phyloP scores from a whole-genome alignment of 2,797 vertebrate species.

The Silurus lanzhouensis region DNA sequence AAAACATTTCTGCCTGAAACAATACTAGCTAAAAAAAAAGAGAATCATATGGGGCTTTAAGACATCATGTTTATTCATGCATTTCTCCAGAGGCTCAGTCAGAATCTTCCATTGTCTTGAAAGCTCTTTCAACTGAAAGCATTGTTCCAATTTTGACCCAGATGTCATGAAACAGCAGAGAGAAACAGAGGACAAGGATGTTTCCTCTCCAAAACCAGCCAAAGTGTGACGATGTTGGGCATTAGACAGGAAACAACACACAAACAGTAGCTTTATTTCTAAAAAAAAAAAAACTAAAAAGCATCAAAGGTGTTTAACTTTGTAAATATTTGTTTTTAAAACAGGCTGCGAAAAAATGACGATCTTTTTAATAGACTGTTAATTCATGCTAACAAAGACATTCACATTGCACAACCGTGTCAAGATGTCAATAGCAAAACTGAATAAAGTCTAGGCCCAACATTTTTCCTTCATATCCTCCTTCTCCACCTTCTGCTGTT shows the following conservation, averaged over 20 bases:
- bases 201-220: not conserved
- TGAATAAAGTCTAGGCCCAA: not conserved
- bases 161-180: constrained; percentile 30
- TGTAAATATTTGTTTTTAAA: not conserved
- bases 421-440: not conserved
- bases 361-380: not conserved
- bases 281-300: no score
- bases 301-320: not conserved
- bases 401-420: not conserved
- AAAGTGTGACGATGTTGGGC: not conserved
- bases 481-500: not conserved
- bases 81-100: not conserved
- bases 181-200: constrained; percentile 17
- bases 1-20: not conserved
- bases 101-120: constrained; percentile 22
- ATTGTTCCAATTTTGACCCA: constrained; percentile 33
- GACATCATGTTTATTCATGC: constrained; percentile 11
- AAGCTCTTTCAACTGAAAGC: constrained; percentile 19
- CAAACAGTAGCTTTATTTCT: not conserved
- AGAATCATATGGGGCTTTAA: not conserved
- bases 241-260: not conserved
- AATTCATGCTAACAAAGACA: not conserved
- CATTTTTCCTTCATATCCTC: no score
- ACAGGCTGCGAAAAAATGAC: not conserved
- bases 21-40: not conserved